phyloP scores from a whole-genome alignment of 2,797 vertebrate genomes.

The Phoeniculus purpureus region DNA sequence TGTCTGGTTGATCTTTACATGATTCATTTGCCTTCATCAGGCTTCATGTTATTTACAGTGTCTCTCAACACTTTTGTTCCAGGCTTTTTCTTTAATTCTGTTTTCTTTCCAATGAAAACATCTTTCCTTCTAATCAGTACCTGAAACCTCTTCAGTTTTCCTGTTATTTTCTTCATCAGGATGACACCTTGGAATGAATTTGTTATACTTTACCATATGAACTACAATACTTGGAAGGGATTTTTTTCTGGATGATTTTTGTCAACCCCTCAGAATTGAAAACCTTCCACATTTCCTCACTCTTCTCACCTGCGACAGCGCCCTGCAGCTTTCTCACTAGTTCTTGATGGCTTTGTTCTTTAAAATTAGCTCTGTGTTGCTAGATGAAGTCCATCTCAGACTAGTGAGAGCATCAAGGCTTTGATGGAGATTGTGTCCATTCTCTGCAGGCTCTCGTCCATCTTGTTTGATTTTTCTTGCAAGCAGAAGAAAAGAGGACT shows the following conservation, averaged over 20 bases:
- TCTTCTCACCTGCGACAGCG: not conserved
- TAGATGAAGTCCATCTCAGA: not conserved
- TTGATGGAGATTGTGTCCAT: not conserved
- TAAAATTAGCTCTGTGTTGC: not conserved
- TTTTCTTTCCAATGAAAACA: not conserved
- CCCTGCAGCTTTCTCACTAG: not conserved
- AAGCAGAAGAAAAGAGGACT: not conserved
- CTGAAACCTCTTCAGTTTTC: not conserved
- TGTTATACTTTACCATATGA: not conserved
- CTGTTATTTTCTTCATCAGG: not conserved
- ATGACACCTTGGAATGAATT: not conserved
- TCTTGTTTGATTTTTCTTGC: not conserved
- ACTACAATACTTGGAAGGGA: not conserved
- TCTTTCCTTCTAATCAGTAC: not conserved
- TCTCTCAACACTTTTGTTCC: not conserved
- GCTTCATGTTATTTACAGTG: not conserved
- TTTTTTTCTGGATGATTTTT: not conserved
- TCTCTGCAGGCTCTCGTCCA: not conserved
- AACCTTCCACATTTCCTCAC: not conserved
- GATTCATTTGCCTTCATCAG: not conserved
- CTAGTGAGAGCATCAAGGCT: not conserved
- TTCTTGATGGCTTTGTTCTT: not conserved
- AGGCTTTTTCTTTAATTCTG: not conserved
- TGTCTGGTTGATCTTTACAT: not conserved
- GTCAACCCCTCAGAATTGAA: not conserved